These are phyloP conservation scores for Microcebus ravelobensis DNA, from an alignment of 2,113 vertebrate genomes.

Conservation along the genomic window DNA sequence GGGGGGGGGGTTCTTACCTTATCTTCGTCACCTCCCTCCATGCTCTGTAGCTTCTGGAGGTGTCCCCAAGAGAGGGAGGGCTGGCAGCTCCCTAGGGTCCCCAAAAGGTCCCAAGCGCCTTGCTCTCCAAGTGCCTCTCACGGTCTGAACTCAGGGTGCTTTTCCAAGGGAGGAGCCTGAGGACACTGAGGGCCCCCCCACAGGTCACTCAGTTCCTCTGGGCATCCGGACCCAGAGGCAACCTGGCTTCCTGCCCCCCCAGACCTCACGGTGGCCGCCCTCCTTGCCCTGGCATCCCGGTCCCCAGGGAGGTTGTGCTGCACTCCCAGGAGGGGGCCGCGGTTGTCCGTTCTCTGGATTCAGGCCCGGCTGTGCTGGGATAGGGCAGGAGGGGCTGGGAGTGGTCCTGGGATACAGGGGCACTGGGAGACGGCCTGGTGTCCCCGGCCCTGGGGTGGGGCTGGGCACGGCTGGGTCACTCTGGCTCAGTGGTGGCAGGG, in stretches of 20 bases:
- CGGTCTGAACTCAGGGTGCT: no score
- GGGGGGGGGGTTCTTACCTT: neutral
- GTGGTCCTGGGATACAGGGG: neutral
- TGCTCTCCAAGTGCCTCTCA: neutral
- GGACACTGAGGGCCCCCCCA: neutral
- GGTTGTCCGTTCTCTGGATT: neutral
- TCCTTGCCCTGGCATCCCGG: no score
- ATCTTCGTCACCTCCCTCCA: neutral
- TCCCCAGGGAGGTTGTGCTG: neutral
- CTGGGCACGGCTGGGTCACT: neutral
- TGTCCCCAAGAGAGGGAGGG: neutral
- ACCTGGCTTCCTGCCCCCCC: neutral
- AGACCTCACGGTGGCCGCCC: fast-evolving
- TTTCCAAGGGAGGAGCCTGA: neutral
- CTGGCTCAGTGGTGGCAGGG: neutral
- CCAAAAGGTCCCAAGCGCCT: neutral
- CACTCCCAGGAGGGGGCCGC: neutral
- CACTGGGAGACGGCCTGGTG: neutral
- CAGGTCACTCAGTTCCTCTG: neutral
- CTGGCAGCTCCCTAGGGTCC: neutral
- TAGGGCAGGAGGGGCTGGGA: neutral
- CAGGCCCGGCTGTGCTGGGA: neutral
- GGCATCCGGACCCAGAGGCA: neutral
- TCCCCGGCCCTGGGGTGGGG: neutral
- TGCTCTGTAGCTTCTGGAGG: neutral